Evolutionary conservation across 1,140 invertebrate species (phyloP).

Genomic region (Pararge aegeria): DNA sequence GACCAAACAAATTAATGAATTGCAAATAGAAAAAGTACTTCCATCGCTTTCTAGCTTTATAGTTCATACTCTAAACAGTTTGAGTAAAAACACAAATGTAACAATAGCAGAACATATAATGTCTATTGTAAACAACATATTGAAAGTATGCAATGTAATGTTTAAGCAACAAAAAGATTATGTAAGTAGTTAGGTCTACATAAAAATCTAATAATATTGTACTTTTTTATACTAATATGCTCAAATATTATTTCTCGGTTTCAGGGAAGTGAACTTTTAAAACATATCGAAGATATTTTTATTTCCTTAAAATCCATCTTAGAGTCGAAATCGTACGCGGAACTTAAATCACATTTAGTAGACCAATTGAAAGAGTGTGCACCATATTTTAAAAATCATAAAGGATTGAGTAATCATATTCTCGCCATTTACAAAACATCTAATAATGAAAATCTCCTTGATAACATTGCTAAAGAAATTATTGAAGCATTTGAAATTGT

Average conservation of each 20-base stretch:
- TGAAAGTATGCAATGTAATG: conserved; percentile 7
- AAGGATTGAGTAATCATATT: conserved; percentile 6
- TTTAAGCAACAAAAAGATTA: conserved; percentile 15
- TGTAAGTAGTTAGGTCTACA: conserved; percentile 39
- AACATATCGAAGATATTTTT: conserved; percentile 25
- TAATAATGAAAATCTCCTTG: conserved; percentile 9
- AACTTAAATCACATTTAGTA: conserved; percentile 27
- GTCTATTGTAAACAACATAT: conserved; percentile 29
- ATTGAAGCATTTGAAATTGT: conserved; percentile 17
- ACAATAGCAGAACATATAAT: conserved; percentile 23
- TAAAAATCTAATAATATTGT: background rate
- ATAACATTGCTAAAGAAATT: conserved; percentile 1
- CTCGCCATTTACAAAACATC: background rate
- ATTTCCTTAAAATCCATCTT: conserved; percentile 25
- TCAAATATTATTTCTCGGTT: background rate
- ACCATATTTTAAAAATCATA: conserved; percentile 18
- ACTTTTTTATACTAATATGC: background rate
- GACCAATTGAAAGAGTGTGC: conserved; percentile 31
- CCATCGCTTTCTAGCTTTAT: conserved; percentile 14
- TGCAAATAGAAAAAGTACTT: conserved; percentile 9
- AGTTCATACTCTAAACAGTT: background rate
- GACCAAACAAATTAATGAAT: conserved; percentile 4
- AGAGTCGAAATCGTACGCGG: conserved; percentile 33
- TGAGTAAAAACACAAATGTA: conserved; percentile 1
- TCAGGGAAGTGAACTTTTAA: background rate